These are phyloP conservation scores for Amphipoea oculea DNA, from an alignment of 2,888 invertebrate genomes.

Conservation along the genomic window DNA sequence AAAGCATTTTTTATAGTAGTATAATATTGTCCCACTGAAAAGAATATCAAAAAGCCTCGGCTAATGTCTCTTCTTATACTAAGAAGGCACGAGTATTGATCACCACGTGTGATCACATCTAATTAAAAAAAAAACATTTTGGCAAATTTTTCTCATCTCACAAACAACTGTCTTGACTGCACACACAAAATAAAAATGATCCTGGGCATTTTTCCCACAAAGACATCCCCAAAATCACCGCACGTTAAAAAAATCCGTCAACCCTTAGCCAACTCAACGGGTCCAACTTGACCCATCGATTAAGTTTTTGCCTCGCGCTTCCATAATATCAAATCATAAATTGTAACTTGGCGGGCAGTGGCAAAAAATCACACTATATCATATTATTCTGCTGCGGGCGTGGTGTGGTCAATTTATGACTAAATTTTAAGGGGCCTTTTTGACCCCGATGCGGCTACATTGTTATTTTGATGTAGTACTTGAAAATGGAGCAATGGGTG, in stretches of 20 bases:
- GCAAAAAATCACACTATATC: conserved; percentile 86
- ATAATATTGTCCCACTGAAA: too few species aligned
- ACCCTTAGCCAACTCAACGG: conserved; percentile 70
- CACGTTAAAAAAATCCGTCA: conserved; percentile 66
- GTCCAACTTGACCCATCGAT: conserved; percentile 79
- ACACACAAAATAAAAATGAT: not conserved
- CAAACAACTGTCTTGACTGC: not conserved
- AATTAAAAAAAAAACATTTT: too few species aligned
- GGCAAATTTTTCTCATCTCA: not conserved
- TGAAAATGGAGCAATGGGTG: not conserved
- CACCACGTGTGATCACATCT: too few species aligned
- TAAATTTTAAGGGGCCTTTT: conserved; percentile 76
- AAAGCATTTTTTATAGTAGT: too few species aligned
- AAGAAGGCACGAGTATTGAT: too few species aligned
- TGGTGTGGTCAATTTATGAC: conserved; percentile 84
- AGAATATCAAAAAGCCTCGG: too few species aligned
- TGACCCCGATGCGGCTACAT: conserved; percentile 55
- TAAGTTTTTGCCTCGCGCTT: conserved; percentile 85
- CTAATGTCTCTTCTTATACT: too few species aligned
- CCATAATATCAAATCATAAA: conserved; percentile 88
- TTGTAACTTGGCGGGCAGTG: conserved; percentile 78
- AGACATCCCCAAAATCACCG: conserved; percentile 65
- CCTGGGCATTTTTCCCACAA: conserved; percentile 26
- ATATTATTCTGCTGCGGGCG: conserved; percentile 77
- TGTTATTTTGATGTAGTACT: conserved; percentile 51